phyloP scores from a whole-genome alignment of 1,140 invertebrate species.

The Anastrepha ludens region DNA sequence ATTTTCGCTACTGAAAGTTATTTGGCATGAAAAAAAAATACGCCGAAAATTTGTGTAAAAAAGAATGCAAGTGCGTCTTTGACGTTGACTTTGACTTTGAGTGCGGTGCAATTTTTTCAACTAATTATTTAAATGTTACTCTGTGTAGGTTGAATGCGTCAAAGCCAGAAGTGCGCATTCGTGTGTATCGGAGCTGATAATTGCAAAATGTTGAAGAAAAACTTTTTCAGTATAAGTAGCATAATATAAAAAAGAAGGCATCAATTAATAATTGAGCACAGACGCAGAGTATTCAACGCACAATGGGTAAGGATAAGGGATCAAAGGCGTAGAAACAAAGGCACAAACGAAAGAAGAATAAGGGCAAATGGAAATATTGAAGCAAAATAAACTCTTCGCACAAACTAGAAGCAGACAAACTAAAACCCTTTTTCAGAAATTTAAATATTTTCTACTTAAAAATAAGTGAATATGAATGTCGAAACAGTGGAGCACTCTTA shows the following conservation, averaged over 20 bases:
- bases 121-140: constrained; percentile 52
- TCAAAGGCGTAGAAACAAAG: not conserved
- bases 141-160: not conserved
- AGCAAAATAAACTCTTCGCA: not conserved
- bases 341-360: not conserved
- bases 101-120: constrained; percentile 25
- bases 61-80: not conserved
- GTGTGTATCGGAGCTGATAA: constrained; percentile 45
- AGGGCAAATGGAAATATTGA: not conserved
- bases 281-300: not conserved
- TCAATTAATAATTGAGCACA: not conserved
- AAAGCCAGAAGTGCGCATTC: not conserved
- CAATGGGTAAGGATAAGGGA: not conserved
- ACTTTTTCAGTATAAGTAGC: not conserved
- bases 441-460: not conserved
- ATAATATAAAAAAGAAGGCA: too few relatives aligned
- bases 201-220: constrained; percentile 46
- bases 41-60: too few relatives aligned
- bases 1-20: not conserved
- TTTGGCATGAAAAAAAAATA: not conserved
- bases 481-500: too few relatives aligned
- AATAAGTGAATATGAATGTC: too few relatives aligned
- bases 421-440: not conserved
- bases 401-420: not conserved
- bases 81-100: constrained; percentile 49